Evolutionary conservation across 2,888 invertebrate genomes (phyloP).

Genomic region (Agrotis ipsilon): DNA sequence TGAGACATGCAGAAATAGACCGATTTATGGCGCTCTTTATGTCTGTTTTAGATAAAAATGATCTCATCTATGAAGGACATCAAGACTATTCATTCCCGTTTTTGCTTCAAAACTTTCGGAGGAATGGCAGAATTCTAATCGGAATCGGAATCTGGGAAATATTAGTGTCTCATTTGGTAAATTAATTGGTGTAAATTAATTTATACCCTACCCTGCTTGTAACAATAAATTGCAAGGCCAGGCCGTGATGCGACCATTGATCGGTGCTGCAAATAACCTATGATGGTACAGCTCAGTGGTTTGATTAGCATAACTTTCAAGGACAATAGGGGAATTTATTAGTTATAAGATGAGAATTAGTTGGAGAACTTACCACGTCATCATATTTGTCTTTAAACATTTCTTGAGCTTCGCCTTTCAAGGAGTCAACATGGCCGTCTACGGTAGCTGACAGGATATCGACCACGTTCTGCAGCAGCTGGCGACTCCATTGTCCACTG

Average conservation of each 20-base stretch:
- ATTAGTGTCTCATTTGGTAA: no score
- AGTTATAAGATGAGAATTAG: not conserved
- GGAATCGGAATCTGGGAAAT: no score
- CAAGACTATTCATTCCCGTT: no score
- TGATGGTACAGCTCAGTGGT: not conserved
- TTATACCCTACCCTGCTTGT: no score
- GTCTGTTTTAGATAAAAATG: no score
- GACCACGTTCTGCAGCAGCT: constrained; percentile 91
- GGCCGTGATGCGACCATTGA: not conserved
- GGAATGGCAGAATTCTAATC: no score
- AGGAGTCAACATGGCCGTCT: constrained; percentile 67
- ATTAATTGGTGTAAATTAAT: no score
- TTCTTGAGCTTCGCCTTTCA: constrained; percentile 74
- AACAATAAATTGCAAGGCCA: not conserved
- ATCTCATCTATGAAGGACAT: no score
- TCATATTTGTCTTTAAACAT: constrained; percentile 85
- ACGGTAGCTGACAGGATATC: constrained; percentile 87
- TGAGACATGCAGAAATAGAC: no score
- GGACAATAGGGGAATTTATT: not conserved
- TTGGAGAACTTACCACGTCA: constrained; percentile 82
- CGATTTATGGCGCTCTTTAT: no score
- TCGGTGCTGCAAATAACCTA: constrained; percentile 23
- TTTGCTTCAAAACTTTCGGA: no score
- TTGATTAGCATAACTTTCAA: not conserved
- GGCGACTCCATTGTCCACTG: constrained; percentile 89